A percentile compares a stretch with the other conserved stretches of the same genome.
Evolutionary conservation across 2,888 invertebrate species (phyloP).

Genomic region (Entomobrya multifasciata): DNA sequence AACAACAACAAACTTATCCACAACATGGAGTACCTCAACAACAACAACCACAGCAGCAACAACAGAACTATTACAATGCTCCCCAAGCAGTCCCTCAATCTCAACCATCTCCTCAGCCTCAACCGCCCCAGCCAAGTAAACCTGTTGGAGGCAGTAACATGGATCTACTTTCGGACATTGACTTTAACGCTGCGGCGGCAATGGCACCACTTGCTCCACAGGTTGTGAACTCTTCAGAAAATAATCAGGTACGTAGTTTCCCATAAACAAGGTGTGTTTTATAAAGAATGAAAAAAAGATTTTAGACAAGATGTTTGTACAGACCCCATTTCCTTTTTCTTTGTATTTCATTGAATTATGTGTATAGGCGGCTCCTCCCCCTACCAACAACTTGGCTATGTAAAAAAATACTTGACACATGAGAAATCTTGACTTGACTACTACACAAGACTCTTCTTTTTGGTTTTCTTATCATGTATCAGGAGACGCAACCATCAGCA

Average conservation of each 20-base stretch:
- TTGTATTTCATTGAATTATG: slow-evolving; percentile 7
- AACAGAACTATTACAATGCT: slow-evolving; percentile 28
- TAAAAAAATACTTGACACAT: slow-evolving; percentile 29
- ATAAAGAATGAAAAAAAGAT: not conserved
- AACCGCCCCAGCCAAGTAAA: slow-evolving; percentile 58
- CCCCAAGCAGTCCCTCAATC: slow-evolving; percentile 45
- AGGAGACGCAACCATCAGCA: slow-evolving; percentile 2
- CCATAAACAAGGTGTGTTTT: not conserved
- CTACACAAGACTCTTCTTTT: slow-evolving; percentile 53
- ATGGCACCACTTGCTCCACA: slow-evolving; percentile 67
- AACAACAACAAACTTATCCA: not conserved
- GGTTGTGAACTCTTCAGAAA: not conserved
- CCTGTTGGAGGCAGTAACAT: slow-evolving; percentile 40
- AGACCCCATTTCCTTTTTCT: slow-evolving; percentile 29
- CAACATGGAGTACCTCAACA: too few relatives aligned
- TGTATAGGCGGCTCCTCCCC: slow-evolving; percentile 47
- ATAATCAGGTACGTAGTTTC: slow-evolving; percentile 11
- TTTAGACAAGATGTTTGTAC: not conserved
- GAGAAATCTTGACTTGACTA: too few relatives aligned
- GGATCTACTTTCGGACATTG: slow-evolving; percentile 69
- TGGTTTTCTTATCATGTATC: slow-evolving; percentile 36
- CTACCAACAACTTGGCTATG: slow-evolving; percentile 23
- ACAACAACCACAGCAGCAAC: not conserved
- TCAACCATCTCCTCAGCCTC: slow-evolving; percentile 74
- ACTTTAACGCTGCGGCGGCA: slow-evolving; percentile 53